Evolutionary conservation across 2,888 invertebrate genomes (phyloP), one percentile per base, ranked within the genome.

Genomic region (Cybosia mesomella): DNA sequence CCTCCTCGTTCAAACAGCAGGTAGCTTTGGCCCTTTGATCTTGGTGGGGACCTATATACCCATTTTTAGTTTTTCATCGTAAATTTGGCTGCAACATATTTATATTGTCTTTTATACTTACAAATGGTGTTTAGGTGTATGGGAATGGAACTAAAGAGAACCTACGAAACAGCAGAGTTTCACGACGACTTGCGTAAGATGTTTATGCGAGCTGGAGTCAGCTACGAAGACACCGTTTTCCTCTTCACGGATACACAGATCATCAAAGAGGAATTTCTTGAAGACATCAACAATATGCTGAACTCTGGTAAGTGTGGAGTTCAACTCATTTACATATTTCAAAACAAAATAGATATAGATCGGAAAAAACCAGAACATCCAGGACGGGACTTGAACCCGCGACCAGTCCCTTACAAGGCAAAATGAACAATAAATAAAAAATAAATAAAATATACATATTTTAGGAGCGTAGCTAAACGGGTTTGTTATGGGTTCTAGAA

Each of bases 201-300:
- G 89, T 98, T 98, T 87, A 96, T 97, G 84, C 95, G 96, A 65
- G 98, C 98, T 0, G 98, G 98, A 0, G 96, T 97, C 72, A 86
- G 95, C 22, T 96, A 96, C 77, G 95, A 97, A 71, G 97, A 98
- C 70, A 97, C 97, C 0, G 98, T 98, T 0, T 98, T 98, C 86
- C 95, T 98, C 0, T 97, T 98, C 87, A 97, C 98, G 4, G 98
- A 98, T 86, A 98, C 98, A 0, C 98, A 98, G 93, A 98, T 98
- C 79, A 97, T 98, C 0, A 96, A 97, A 70, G 98, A 98, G 86
- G 98, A 98, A 86, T 98, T 98, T 87, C 92, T 98, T 0, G 98
- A 98, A 88, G 98, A 98, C 82, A 97, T 98, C 62, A 98, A 98
- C 87, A 98, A 98, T 84, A 97, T 98, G 86, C 95, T 98, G 0